These are phyloP conservation scores for Spinus olivaceus DNA, from an alignment of 2,797 vertebrate species.

Conservation along the genomic window DNA sequence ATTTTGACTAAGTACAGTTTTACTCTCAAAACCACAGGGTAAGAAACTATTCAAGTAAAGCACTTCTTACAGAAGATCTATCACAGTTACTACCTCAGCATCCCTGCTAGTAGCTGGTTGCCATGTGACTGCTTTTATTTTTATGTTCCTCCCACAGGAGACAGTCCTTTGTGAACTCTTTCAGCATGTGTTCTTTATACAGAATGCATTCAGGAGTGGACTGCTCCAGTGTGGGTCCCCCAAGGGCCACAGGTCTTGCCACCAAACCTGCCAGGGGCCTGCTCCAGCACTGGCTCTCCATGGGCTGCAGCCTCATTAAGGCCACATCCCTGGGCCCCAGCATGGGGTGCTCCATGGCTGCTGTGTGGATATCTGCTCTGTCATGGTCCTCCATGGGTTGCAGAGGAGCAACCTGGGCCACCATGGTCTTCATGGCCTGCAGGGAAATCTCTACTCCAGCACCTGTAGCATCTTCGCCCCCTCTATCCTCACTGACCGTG, in stretches of 20 bases:
- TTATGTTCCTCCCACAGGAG: neutral
- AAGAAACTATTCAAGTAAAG: neutral
- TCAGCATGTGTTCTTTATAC: neutral
- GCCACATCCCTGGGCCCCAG: neutral
- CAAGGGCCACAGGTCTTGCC: neutral
- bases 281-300: rapidly evolving
- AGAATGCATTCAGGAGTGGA: neutral
- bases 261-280: neutral
- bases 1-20: neutral
- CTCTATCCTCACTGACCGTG: neutral
- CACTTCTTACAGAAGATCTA: neutral
- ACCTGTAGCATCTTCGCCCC: neutral
- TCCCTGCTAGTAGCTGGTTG: neutral
- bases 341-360: neutral
- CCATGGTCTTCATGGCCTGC: rapidly evolving
- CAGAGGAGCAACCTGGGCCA: neutral
- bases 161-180: neutral
- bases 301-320: neutral
- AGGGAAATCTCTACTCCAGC: neutral
- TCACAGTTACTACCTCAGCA: neutral
- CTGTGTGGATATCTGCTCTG: neutral
- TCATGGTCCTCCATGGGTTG: rapidly evolving
- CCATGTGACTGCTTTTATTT: neutral
- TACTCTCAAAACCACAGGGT: neutral
- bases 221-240: neutral